Base-by-base conservation (phyloP, 2,113 vertebrate species). In the Paedocypris sp. region DNA sequence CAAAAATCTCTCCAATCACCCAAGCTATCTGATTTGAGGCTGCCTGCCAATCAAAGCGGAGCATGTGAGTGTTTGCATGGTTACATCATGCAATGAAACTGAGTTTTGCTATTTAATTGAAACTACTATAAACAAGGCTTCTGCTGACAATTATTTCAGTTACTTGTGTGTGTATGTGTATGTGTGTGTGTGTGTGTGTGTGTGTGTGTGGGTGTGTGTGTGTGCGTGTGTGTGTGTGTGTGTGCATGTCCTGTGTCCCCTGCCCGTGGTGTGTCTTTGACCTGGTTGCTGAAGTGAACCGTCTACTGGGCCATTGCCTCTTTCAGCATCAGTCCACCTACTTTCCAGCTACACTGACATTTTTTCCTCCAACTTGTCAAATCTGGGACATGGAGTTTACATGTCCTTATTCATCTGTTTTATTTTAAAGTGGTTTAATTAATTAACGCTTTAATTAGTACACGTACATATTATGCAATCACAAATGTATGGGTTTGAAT, bases 331-430 rank as follows among this genome's bases (percentile, higher is more conserved):
- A 13, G 6, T 38, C 42, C 50, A 62, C 65, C 58, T 56, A 67
- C 58, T 67, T 67, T 46, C 23, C 33, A 49, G 38, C 51, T 57
- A 42, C 49, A 67, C 41, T 49, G 47, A 67, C 65, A 42, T 49
- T 66, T 47, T 65, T 20, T 43, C 7, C 29, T 4, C 7, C 20
- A 23, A 29, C 26, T 29, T n/a, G n/a, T n/a, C 39, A 46, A 13
- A 53, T 54, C 49, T 26, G 23, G 31, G 41, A 45, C 61, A 54
- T 35, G 42, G 16, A 41, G 39, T 63, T 33, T 63, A 45, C 29
- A 63, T 53, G 39, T n/a, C 16, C 38, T 43, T 16, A 6, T 9
- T 28, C 10, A 28, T 26, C 28, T 0, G 11, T 18, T 32, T 0
- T 20, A 39, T 39, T 26, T 13, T 39, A 39, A 26, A n/a, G n/a